Evolutionary conservation across 2,888 invertebrate species (phyloP).

Genomic region (Eupsilia transversa): DNA sequence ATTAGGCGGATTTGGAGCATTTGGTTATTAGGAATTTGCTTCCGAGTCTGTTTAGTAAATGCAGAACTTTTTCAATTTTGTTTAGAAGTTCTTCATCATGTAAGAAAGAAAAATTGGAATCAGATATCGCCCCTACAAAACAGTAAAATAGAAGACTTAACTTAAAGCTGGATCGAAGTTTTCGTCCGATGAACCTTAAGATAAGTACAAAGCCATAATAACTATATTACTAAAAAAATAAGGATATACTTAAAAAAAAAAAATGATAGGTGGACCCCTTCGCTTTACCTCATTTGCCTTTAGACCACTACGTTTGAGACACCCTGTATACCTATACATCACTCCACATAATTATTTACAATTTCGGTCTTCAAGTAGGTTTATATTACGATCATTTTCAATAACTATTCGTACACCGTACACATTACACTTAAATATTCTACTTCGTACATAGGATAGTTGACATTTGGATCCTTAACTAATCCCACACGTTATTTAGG

Average conservation of each 20-base stretch:
- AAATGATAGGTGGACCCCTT: no score
- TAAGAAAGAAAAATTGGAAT: neutral
- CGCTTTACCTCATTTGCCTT: no score
- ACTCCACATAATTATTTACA: neutral
- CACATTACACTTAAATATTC: slow-evolving; percentile 21
- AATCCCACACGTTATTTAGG: slow-evolving; percentile 39
- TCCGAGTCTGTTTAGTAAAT: neutral
- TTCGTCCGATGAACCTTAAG: neutral
- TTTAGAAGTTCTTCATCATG: neutral
- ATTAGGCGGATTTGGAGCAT: slow-evolving; percentile 8
- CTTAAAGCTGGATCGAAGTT: neutral
- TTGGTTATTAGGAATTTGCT: neutral
- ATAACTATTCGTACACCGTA: neutral
- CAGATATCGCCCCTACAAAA: neutral
- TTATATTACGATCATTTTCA: slow-evolving; percentile 6
- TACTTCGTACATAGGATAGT: slow-evolving; percentile 24
- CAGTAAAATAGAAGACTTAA: neutral
- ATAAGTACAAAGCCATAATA: neutral
- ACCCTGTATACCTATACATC: no score
- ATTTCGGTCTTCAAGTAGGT: neutral
- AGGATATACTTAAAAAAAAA: no score
- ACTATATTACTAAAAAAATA: neutral
- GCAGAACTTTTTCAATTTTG: neutral
- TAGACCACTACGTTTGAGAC: no score
- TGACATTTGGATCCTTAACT: slow-evolving; percentile 25